Percentiles rank a stretch among this genome's conserved stretches.
These are phyloP conservation scores for Malurus splendens DNA, from an alignment of 2,797 vertebrate species.

Conservation along the genomic window DNA sequence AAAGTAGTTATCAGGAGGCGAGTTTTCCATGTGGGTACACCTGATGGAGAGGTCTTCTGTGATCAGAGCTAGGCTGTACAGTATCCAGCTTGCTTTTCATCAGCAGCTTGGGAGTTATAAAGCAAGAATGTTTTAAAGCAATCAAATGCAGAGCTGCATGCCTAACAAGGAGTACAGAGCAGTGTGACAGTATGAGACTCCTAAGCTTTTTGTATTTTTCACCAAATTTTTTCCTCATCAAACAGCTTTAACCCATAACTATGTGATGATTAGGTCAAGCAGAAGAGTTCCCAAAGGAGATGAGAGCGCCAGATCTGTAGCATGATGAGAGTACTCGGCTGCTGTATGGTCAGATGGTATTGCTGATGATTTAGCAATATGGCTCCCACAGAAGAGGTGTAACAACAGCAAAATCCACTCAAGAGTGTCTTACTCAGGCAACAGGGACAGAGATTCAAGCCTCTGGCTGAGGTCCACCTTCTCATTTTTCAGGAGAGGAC, in stretches of 20 bases:
- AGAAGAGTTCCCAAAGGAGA: background rate
- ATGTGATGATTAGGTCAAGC: background rate
- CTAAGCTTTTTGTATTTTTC: background rate
- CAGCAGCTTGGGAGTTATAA: background rate
- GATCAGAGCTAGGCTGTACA: background rate
- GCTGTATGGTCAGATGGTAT: background rate
- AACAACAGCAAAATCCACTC: background rate
- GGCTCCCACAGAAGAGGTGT: background rate
- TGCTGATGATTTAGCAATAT: background rate
- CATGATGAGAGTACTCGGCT: background rate
- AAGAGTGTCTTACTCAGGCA: background rate
- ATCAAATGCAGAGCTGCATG: background rate
- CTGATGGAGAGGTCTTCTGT: background rate
- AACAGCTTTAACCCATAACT: background rate
- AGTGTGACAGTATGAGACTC: background rate
- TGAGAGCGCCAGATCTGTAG: background rate
- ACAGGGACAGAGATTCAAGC: background rate
- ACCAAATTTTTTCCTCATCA: background rate
- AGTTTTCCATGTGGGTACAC: constrained; percentile 17
- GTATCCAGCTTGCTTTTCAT: background rate
- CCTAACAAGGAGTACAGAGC: background rate
- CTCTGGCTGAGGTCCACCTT: background rate
- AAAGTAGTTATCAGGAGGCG: constrained; percentile 3
- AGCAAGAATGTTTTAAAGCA: background rate
- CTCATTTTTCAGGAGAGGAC: background rate